These are phyloP conservation scores for Pseudochaenichthys georgianus DNA, from an alignment of 2,797 vertebrate genomes.

Conservation along the genomic window DNA sequence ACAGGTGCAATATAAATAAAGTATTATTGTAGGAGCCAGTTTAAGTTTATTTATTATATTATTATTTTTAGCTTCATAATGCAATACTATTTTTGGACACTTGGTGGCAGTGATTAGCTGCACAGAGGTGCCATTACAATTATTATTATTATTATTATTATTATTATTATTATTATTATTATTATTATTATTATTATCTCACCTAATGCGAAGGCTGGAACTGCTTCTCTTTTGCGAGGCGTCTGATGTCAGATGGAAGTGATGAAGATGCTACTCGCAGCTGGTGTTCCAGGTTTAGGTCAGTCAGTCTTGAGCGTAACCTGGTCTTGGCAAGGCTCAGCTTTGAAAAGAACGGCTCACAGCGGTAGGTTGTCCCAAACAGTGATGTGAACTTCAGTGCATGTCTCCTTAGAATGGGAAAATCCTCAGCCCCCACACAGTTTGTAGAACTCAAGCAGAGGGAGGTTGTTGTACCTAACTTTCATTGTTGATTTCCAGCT, in stretches of 20 bases:
- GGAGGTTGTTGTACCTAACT: background rate
- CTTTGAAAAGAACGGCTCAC: slow-evolving; percentile 50
- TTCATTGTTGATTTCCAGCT: slow-evolving; percentile 42
- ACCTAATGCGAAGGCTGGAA: too few relatives aligned
- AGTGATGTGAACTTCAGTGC: slow-evolving; percentile 42
- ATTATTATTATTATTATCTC: too few relatives aligned
- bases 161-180: too few relatives aligned
- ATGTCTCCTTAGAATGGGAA: slow-evolving; percentile 7
- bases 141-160: too few relatives aligned
- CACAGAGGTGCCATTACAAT: too few relatives aligned
- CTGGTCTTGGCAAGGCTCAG: background rate
- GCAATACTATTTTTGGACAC: too few relatives aligned
- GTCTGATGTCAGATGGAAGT: too few relatives aligned
- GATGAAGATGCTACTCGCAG: slow-evolving; percentile 14
- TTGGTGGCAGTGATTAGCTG: too few relatives aligned
- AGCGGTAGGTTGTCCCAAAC: slow-evolving; percentile 40
- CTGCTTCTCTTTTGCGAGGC: background rate
- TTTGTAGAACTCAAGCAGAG: slow-evolving; percentile 34
- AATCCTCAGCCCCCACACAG: slow-evolving; percentile 8
- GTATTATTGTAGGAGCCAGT: too few relatives aligned
- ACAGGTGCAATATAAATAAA: too few relatives aligned
- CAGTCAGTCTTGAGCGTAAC: slow-evolving; percentile 29
- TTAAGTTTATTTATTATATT: too few relatives aligned
- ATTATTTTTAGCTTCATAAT: too few relatives aligned
- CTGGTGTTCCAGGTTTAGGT: slow-evolving; percentile 44